Conservation (phyloP, 2,888 invertebrate genomes). For the Proisotoma minuta region DNA sequence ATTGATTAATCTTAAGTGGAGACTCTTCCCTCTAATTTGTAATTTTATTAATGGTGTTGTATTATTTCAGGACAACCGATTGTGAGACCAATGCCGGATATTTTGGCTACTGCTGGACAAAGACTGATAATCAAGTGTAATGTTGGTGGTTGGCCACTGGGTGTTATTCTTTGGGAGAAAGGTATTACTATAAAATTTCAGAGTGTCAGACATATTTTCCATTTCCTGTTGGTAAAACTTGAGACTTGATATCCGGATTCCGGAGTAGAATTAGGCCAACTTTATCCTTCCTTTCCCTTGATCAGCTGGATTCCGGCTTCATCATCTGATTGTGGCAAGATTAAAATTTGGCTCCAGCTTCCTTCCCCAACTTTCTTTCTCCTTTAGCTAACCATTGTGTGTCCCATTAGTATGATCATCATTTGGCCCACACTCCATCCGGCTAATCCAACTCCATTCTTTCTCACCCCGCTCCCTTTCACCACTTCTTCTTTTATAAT, state of each 20-base stretch:
- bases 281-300: background rate
- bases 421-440: background rate
- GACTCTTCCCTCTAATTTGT: no score
- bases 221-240: no score
- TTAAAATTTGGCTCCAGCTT: background rate
- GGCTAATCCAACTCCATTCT: background rate
- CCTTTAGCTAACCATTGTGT: background rate
- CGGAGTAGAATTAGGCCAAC: no score
- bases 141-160: conserved; percentile 50
- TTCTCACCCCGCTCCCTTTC: background rate
- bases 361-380: background rate
- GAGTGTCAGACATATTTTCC: no score
- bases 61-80: conserved; percentile 47
- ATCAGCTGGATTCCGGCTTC: background rate
- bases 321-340: background rate
- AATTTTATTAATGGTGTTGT: background rate
- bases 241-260: no score
- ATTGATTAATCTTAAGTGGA: no score
- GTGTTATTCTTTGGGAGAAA: conserved; percentile 52
- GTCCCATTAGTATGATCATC: background rate
- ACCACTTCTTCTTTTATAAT: no score
- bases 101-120: conserved; percentile 49
- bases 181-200: no score
- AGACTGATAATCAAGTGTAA: conserved; percentile 49
- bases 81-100: conserved; percentile 48